Percentiles rank a stretch among this genome's conserved stretches.
phyloP scores from a whole-genome alignment of 1,140 invertebrate species.

The Drosophila repleta region DNA sequence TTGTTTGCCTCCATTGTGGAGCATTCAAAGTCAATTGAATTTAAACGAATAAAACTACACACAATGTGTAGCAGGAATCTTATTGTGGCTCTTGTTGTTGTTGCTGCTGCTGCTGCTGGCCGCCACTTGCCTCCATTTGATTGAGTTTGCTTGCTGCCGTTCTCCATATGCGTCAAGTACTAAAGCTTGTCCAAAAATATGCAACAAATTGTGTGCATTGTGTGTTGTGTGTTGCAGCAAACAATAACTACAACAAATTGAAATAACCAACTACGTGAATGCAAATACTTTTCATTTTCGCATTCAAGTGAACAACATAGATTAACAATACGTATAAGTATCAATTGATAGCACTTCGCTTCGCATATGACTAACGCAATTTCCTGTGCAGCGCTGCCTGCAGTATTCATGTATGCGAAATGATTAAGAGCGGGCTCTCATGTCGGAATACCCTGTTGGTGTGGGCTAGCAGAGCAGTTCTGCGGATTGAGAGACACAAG shows the following conservation, averaged over 20 bases:
- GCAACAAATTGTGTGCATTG: constrained; percentile 57
- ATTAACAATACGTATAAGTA: constrained; percentile 12
- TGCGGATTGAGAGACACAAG: background rate
- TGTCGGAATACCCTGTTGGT: background rate
- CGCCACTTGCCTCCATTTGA: constrained; percentile 34
- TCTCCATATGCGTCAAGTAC: constrained; percentile 62
- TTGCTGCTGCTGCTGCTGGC: background rate
- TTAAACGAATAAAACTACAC: constrained; percentile 80
- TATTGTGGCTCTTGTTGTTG: constrained; percentile 26
- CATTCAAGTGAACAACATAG: constrained; percentile 14
- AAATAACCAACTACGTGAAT: constrained; percentile 66
- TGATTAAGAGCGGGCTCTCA: background rate
- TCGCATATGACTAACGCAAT: constrained; percentile 38
- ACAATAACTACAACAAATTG: constrained; percentile 37
- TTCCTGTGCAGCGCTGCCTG: constrained; percentile 27
- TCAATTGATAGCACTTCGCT: constrained; percentile 34
- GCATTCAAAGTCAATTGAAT: constrained; percentile 82
- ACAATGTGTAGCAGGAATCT: constrained; percentile 55
- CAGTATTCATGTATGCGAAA: background rate
- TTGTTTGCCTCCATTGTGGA: constrained; percentile 76
- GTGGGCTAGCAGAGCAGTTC: background rate
- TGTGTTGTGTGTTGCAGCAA: constrained; percentile 35
- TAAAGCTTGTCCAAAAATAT: constrained; percentile 40
- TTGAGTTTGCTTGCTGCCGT: constrained; percentile 49
- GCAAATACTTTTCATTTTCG: constrained; percentile 44